Base-by-base conservation (phyloP, 2,888 invertebrate genomes). In the Diloba caeruleocephala region DNA sequence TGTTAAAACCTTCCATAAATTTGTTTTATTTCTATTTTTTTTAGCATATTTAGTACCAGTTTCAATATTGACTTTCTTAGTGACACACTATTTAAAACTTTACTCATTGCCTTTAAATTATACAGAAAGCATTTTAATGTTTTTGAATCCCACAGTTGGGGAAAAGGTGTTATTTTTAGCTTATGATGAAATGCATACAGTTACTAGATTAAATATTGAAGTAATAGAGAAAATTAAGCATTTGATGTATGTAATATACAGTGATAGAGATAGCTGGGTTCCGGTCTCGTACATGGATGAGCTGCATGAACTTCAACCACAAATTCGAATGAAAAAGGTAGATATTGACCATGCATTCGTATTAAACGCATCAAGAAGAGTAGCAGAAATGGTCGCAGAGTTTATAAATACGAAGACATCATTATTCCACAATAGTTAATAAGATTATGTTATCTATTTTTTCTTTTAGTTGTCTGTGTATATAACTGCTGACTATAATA, bases 261-360 rank as follows among this genome's bases (percentile, higher is more conserved):
- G 97, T 7, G 88, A 92, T 3, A 94, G 81, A 2, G 99, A 99
- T 87, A 95, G 95, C 5, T 99, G 99, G 99, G 96, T 96, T 41
- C 98, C 98, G 0, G 72, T 95, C 0, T 85, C 90, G 29, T 97
- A 96, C 79, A 97, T 95, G 79, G 88, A 96, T 17, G 95, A 96
- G 57, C 85, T 98, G 50, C 80, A 74, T 58, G 61, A 61, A 51
- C 81, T 81, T 25, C 64, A 88, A 58, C 93, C 93, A 14, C 62
- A 78, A 15, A 59, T 92, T 1, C 58, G 73, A 53, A 74, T 92
- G 64, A 77, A 65, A 31, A 62, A 84, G 77, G 87, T 89, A 2
- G 69, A 86, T 49, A 72, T 85, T 72, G 93, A 94, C 23, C 98
- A 99, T 88, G 96, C 97, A 2, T 99, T 98, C 94, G 97, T 98